Evolutionary conservation across 2,113 vertebrate genomes (phyloP).

Genomic region (Elgaria multicarinata): DNA sequence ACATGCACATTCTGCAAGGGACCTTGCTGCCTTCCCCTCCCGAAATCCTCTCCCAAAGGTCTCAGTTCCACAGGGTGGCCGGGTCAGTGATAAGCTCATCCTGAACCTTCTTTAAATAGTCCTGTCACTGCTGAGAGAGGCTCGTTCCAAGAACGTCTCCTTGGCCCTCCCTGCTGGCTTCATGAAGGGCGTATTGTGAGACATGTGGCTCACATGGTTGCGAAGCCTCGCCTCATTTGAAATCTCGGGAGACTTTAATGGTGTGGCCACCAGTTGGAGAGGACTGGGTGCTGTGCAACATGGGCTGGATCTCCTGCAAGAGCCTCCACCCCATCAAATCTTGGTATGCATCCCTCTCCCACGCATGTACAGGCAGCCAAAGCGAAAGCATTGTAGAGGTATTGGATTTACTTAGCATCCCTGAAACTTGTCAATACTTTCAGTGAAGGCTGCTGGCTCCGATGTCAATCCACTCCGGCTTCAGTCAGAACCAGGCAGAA

Average conservation of each 20-base stretch:
- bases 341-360: neutral
- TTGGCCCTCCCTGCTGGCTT: neutral
- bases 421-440: neutral
- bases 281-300: neutral
- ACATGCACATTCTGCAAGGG: neutral
- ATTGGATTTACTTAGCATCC: too few species aligned
- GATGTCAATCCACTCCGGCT: too few species aligned
- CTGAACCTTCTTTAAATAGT: conserved; percentile 1
- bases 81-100: neutral
- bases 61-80: neutral
- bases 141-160: neutral
- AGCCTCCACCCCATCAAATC: neutral
- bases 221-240: neutral
- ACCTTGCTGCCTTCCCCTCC: neutral
- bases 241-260: neutral
- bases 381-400: neutral
- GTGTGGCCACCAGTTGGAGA: neutral
- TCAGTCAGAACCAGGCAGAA: too few species aligned
- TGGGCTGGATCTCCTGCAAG: neutral
- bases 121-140: neutral
- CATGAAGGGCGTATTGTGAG: neutral
- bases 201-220: neutral
- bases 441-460: too few species aligned
- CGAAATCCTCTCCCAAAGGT: neutral
- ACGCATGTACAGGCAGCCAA: neutral